Evolutionary conservation across 2,888 invertebrate species (phyloP), one percentile per base, ranked within the genome.

Genomic region (Mimumesa dahlbomi): DNA sequence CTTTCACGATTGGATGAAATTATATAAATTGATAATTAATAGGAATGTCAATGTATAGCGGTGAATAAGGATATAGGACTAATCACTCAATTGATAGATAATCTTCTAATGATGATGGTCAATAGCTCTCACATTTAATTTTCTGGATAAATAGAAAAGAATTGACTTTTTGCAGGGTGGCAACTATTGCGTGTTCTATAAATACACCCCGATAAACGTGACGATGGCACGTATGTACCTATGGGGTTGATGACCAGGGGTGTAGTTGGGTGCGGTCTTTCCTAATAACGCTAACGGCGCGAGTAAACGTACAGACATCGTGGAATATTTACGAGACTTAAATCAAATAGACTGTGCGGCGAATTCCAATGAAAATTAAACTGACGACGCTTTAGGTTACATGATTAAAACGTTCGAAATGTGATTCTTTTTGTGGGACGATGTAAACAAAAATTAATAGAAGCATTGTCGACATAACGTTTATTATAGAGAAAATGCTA

Each of bases 401-500:
- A 31, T 13, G 29, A 6, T 1, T 2, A 1, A 29, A 29, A 2
- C 7, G 29, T 9, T 29, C 2, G 2, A 29, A 29, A 9, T 29
- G 29, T 29, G 9, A 29, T 29, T 29, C 9, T 29, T 9, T 29
- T 29, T 29, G 29, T 34, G 34, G n/a, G n/a, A n/a, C 34, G 34
- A 9, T 18, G 16, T 19, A n/a, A 59, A 54, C 59, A 48, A 53
- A 29, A 11, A 34, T n/a, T 18, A 18, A 50, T 50, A 62, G 31
- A 63, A 53, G 46, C 54, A 52, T 71, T 52, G 74, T 72, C 40
- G 77, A 76, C 69, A 67, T 77, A 84, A 80, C 77, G 71, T 86
- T 85, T 86, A 86, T 85, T 85, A 80, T 79, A 75, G 82, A 85
- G 83, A 84, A 85, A 85, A 84, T 81, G 81, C 82, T 86, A 85